Conservation (phyloP, 2,797 vertebrate genomes). For the Sebastes steindachneri region DNA sequence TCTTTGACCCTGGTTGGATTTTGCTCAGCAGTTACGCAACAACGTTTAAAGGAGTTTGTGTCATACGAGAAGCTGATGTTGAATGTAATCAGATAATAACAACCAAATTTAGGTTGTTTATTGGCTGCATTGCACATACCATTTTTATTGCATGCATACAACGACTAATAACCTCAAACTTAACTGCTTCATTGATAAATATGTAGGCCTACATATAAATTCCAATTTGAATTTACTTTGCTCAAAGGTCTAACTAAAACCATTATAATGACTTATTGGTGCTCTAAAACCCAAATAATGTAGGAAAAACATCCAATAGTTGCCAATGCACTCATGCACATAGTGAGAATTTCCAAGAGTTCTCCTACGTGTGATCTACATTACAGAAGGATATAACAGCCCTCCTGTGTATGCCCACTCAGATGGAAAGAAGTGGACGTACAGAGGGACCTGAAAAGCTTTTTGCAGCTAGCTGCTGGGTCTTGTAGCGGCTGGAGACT, state of each 20-base stretch:
- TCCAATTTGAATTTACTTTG: background rate
- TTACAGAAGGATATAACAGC: slow-evolving; percentile 14
- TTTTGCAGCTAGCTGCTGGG: slow-evolving; percentile 53
- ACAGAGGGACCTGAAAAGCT: slow-evolving; percentile 55
- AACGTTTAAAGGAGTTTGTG: background rate
- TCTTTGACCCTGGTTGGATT: slow-evolving; percentile 13
- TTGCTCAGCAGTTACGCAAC: slow-evolving; percentile 25
- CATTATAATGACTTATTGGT: background rate
- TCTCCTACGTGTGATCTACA: slow-evolving; percentile 9
- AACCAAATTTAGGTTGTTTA: background rate
- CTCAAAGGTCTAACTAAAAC: background rate
- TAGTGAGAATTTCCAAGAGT: slow-evolving; percentile 4
- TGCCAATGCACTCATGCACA: slow-evolving; percentile 6
- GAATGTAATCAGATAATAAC: background rate
- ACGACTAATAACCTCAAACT: background rate
- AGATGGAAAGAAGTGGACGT: slow-evolving; percentile 30
- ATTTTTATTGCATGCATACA: background rate
- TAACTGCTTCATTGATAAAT: background rate
- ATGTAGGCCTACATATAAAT: background rate
- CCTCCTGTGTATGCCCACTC: slow-evolving; percentile 26
- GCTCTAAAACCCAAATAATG: background rate
- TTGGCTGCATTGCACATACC: background rate
- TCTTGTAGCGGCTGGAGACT: slow-evolving; percentile 54
- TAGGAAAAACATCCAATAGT: background rate
- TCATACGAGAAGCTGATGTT: background rate